Base-by-base conservation (phyloP, 1,140 invertebrate species). In the Parasteatoda tepidariorum region DNA sequence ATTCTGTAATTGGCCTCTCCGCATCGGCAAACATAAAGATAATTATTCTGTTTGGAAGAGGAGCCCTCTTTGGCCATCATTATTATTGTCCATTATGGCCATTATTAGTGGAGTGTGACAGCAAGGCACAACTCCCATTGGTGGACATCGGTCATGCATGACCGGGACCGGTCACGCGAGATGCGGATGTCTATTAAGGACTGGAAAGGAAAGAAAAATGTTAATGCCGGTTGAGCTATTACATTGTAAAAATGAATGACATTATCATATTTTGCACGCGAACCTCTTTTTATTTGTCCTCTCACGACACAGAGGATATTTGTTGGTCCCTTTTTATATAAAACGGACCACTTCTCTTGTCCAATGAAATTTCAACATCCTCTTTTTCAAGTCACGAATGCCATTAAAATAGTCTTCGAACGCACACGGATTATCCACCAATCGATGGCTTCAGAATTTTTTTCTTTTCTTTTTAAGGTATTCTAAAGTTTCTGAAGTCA, bases 101-200 rank as follows among this genome's bases (percentile, higher is more conserved):
- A 33, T 59, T 55, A 59, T 73, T 59, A 73, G 48, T 33, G 48
- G 70, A 73, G 38, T 59, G 54, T 57, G 30, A 73, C 54, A 28
- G 38, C 66, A 34, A 24, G 24, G 22, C 24, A 22, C 68, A 33
- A n/a, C 18, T 31, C 15, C 66, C 34, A 68, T 68, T 68, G 66
- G 66, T 24, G n/a, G 24, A 18, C 28, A 15, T 13, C 2, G 0
- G 34, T 34, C 66, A 68, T 34, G 66, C 70, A 57, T 73, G 26
- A 48, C 9, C 38, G 38, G n/a, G 18, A 48, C 38, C 18, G 38
- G 18, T 48, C 38, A 48, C 38, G 38, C 38, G 38, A 68, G 48
- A 73, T 26, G 28, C 70, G 70, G 70, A 73, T 73, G 70, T 54
- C 70, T 54, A 55, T 73, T 55, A 73, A 68, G 28, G 1, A 48